Base-by-base conservation (phyloP, 2,113 vertebrate genomes). In the Pteropus alecto region DNA sequence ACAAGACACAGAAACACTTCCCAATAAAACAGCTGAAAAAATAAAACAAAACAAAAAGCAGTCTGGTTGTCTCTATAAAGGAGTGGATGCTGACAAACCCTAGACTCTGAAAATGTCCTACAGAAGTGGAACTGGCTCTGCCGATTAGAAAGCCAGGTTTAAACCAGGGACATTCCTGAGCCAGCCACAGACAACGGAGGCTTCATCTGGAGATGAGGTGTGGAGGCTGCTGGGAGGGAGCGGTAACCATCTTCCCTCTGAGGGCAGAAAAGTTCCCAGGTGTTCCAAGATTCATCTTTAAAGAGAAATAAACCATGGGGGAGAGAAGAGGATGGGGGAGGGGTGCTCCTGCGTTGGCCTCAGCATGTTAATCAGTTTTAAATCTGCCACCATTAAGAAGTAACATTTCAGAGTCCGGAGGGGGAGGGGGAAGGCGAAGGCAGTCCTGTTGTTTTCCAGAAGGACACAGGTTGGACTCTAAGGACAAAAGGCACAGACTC, bases 321-420 rank as follows among this genome's bases (percentile, higher is more conserved):
- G 91, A 77, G 76, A 54, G 63, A 74, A 78, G 30, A 58, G 28
- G n/a, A 51, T 89, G 74, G 92, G 87, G 90, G 71, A 90, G 76
- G 78, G 88, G 71, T 35, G 51, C 21, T 86, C 78, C 70, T 11
- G 30, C 65, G n/a, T 46, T n/a, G 78, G 82, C 81, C 83, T 91
- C 68, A 35, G 86, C 91, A 68, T 85, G 94, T 95, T 97, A 93
- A 96, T 98, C 91, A 95, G 95, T 97, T 97, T 97, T 77, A 89
- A 97, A 93, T 93, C 95, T 87, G 88, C 91, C 58, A 87, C 87
- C 54, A 22, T 35, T 51, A 93, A 94, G 90, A 71, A 78, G 16
- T 56, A 95, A 54, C 94, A 63, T 77, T 63, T 92, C 96, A 85
- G 78, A 94, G 90, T 88, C 35, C 33, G 5, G 41, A 73, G 28